These are phyloP conservation scores for Odontomachus brunneus DNA, from an alignment of 1,140 invertebrate species.

Conservation along the genomic window DNA sequence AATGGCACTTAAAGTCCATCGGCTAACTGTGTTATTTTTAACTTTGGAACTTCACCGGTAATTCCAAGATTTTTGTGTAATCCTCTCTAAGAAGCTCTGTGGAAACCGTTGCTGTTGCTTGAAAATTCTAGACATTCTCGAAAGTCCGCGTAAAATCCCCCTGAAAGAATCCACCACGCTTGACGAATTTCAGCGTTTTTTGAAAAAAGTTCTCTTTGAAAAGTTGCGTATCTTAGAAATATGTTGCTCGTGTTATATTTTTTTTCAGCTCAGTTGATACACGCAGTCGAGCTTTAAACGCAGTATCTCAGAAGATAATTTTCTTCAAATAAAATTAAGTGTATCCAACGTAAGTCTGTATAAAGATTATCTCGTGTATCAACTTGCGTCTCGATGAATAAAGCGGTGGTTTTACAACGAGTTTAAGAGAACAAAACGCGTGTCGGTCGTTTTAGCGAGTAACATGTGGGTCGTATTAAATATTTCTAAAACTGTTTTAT, in stretches of 20 bases:
- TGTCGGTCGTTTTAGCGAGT: background rate
- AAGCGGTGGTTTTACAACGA: background rate
- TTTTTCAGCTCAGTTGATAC: background rate
- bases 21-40: conserved; percentile 41
- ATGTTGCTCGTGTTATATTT: background rate
- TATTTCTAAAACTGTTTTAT: background rate
- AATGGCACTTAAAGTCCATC: background rate
- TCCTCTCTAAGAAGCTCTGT: conserved; percentile 39
- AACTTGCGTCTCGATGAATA: background rate
- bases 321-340: background rate
- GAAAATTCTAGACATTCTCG: conserved; percentile 48
- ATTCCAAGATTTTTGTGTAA: conserved; percentile 54
- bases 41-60: conserved; percentile 23
- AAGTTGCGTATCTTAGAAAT: conserved; percentile 15
- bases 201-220: conserved; percentile 8
- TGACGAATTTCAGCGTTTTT: conserved; percentile 16
- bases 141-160: conserved; percentile 30
- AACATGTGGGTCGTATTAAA: background rate
- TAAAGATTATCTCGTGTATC: background rate
- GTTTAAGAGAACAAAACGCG: background rate
- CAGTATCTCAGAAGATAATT: background rate
- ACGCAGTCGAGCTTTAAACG: background rate
- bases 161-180: conserved; percentile 16
- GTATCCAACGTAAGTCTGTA: background rate
- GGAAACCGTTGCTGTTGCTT: conserved; percentile 37